phyloP scores from a whole-genome alignment of 2,888 invertebrate species.

The Gasteruption jaculator region DNA sequence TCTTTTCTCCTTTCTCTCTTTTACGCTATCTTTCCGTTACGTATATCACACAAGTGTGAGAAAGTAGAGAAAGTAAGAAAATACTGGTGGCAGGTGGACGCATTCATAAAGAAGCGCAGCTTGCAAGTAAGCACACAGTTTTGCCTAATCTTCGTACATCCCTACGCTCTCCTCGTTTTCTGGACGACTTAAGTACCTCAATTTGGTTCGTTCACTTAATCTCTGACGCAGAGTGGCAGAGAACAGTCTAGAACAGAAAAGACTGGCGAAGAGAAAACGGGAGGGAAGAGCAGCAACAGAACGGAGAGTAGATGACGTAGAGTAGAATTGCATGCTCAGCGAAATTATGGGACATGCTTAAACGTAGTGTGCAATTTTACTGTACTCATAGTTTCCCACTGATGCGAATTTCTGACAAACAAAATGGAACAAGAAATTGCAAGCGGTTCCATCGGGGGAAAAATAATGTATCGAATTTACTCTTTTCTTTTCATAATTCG shows the following conservation, averaged over 20 bases:
- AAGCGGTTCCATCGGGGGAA: too few relatives aligned
- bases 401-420: too few relatives aligned
- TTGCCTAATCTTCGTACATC: slow-evolving; percentile 35
- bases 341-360: slow-evolving; percentile 30
- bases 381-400: too few relatives aligned
- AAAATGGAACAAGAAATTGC: too few relatives aligned
- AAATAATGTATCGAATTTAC: too few relatives aligned
- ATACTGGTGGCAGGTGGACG: slow-evolving; percentile 30
- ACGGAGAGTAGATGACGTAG: slow-evolving; percentile 15
- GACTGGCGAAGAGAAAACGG: slow-evolving; percentile 8
- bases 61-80: too few relatives aligned
- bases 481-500: too few relatives aligned
- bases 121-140: slow-evolving; percentile 36
- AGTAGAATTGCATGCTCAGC: slow-evolving; percentile 36
- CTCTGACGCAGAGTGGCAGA: slow-evolving; percentile 24
- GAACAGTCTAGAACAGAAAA: slow-evolving; percentile 11
- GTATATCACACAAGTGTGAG: too few relatives aligned
- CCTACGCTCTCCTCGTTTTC: slow-evolving; percentile 18
- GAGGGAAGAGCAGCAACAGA: slow-evolving; percentile 9
- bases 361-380: slow-evolving; percentile 42
- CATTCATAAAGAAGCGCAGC: slow-evolving; percentile 35
- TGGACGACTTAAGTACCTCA: slow-evolving; percentile 38
- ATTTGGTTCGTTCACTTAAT: slow-evolving; percentile 42
- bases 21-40: too few relatives aligned
- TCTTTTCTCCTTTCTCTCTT: not conserved